Base-by-base conservation (phyloP, 2,797 vertebrate genomes). In the Glyptemys insculpta region DNA sequence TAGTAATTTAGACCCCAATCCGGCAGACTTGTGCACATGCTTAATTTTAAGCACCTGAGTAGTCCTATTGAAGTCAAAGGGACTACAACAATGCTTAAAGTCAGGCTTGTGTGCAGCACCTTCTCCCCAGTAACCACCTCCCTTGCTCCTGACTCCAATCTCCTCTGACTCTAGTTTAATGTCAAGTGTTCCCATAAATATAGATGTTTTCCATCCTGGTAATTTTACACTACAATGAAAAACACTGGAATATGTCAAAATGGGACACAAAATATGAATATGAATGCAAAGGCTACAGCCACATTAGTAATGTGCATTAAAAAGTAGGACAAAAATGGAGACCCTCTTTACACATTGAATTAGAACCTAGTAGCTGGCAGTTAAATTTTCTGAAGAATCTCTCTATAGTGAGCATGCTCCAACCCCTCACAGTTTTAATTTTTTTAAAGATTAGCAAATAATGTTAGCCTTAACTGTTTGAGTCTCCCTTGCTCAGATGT, bases 241-340 rank as follows among this genome's bases (percentile, higher is more conserved):
- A 96, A 88, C 25, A 41, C 2, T 78, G 83, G 21, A 54, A 50
- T 93, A 89, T 96, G 65, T 81, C 93, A 92, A 79, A 92, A 25
- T 50, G 59, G 10, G n/a, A n/a, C 47, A 81, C 34, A 95, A 56
- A 19, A 50, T 31, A 76, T 97, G 90, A 96, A 97, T 97, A 93
- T 87, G 86, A 95, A 95, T 81, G 12, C 9, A 37, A 88, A 92
- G 65, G 85, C n/a, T 93, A 84, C 76, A 84, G 56, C 21, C 81
- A 83, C 9, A 76, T 87, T 57, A 81, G 49, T 41, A 92, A 90
- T 93, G 89, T 41, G 23, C 2, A 34, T 85, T 90, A 86, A 37
- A 92, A 94, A 57, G 10, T 8, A 74, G 53, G n/a, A 78, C 91
- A 94, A n/a, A 1, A 86, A 87, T 49, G 3, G 8, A 83, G 16